Evolutionary conservation across 1,140 invertebrate species (phyloP), one percentile per base, ranked within the genome.

Genomic region (Drosophila ambigua): DNA sequence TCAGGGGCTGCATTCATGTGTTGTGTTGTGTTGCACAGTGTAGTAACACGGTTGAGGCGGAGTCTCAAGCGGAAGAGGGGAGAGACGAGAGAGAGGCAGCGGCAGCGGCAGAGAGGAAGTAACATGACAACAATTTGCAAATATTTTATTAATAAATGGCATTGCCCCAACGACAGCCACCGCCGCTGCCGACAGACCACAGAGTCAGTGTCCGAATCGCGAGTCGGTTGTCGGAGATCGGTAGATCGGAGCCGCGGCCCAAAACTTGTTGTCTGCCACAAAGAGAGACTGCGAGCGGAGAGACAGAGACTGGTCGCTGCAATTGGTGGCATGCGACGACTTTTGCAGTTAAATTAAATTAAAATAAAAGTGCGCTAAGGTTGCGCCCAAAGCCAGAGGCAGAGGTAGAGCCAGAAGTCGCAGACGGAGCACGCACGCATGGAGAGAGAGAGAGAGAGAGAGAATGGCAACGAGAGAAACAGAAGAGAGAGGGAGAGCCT

Each of bases 91-190:
- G 53, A 35, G 50, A 43, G 45, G 72, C 28, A 20, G 20, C 20
- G 16, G 16, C 16, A 16, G 16, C 16, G 60, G 31, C 35, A 39
- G 53, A 35, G 50, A 43, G 45, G 72, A 44, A 53, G 76, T 58
- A 79, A 84, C 79, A 89, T 79, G 83, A 83, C 79, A 88, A 89
- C 83, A 88, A 88, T 88, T 88, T 88, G 83, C 83, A 83, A 88
- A 83, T 89, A 83, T 88, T 88, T 88, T 88, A 89, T 88, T 88
- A 88, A 88, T 89, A 83, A 88, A 88, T 88, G 84, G 54, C 84
- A 79, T 81, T 87, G 81, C 35, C 35, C 35, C 35, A 39, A 13
- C 35, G 35, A 13, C 65, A 49, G 68, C 67, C 61, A 85, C 76
- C 73, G 65, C 46, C 41, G 54, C 43, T 15, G 64, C 59, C 49